Conservation (phyloP, 2,888 invertebrate species). For the Brassicogethes aeneus region DNA sequence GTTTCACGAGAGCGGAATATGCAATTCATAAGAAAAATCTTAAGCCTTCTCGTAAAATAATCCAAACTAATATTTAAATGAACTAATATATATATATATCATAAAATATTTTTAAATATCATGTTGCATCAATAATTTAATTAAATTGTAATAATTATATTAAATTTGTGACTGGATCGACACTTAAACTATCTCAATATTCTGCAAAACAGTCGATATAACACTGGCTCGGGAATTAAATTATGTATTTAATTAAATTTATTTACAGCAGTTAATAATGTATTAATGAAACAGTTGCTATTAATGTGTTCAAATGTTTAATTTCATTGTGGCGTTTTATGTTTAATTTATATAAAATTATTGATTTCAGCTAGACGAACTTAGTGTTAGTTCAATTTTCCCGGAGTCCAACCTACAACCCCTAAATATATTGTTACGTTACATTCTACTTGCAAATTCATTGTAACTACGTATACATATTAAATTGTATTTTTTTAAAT, state of each 20-base stretch:
- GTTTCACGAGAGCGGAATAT: too few species aligned
- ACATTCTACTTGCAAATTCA: too few species aligned
- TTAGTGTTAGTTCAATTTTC: not conserved
- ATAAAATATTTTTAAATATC: too few species aligned
- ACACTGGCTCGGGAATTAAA: slow-evolving; percentile 20
- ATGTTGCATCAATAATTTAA: too few species aligned
- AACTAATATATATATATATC: too few species aligned
- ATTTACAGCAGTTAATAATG: slow-evolving; percentile 28
- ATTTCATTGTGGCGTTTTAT: slow-evolving; percentile 23
- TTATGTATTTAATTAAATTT: slow-evolving; percentile 31
- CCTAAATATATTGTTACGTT: too few species aligned
- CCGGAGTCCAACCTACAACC: not conserved
- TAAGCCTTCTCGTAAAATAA: too few species aligned
- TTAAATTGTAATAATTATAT: too few species aligned
- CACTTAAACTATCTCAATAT: slow-evolving; percentile 18
- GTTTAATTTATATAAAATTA: slow-evolving; percentile 21
- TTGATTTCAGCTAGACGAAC: slow-evolving; percentile 9
- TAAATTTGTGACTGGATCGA: not conserved
- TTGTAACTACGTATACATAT: too few species aligned
- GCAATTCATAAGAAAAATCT: too few species aligned
- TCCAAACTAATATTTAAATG: too few species aligned
- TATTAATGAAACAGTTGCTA: slow-evolving; percentile 30
- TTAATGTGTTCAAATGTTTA: slow-evolving; percentile 28
- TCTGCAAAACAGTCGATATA: slow-evolving; percentile 15
- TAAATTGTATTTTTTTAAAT: too few species aligned